phyloP scores from a whole-genome alignment of 2,888 invertebrate species.

The Atrina japonica region DNA sequence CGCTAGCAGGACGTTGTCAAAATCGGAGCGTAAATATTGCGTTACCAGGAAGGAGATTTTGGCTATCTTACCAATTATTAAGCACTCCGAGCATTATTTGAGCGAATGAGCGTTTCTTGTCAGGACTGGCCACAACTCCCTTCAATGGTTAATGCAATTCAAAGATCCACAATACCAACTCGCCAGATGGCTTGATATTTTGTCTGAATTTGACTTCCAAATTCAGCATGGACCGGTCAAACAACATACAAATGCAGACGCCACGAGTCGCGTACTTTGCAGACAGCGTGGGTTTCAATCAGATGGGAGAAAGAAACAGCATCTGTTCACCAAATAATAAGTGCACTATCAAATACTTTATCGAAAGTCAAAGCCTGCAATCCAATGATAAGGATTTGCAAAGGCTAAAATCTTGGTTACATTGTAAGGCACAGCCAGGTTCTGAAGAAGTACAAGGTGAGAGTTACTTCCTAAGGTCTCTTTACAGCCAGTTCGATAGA shows the following conservation, averaged over 20 bases:
- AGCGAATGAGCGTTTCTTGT: not conserved
- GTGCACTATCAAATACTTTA: too few relatives aligned
- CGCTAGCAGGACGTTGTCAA: constrained; percentile 1
- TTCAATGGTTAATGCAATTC: not conserved
- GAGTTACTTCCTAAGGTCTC: constrained; percentile 19
- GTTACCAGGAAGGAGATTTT: constrained; percentile 5
- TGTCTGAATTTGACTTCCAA: constrained; percentile 2
- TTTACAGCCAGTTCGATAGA: not conserved
- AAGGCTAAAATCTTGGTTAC: too few relatives aligned
- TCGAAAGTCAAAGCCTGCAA: not conserved
- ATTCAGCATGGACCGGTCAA: too few relatives aligned
- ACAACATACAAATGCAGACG: too few relatives aligned
- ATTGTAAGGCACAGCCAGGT: not conserved
- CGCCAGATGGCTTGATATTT: constrained; percentile 4
- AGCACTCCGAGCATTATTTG: not conserved
- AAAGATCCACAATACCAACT: constrained; percentile 7
- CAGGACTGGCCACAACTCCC: not conserved
- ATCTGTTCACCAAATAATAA: not conserved
- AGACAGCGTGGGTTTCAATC: not conserved
- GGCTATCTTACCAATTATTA: not conserved
- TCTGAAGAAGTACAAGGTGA: too few relatives aligned
- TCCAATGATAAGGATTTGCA: too few relatives aligned
- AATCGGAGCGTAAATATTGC: constrained; percentile 4
- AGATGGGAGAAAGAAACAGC: not conserved
- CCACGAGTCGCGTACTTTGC: not conserved